A percentile compares a stretch with the other conserved stretches of the same genome.
These are phyloP conservation scores for Anthopleura xanthogrammica DNA, from an alignment of 92 coral and sea anemone genomes.

Conservation along the genomic window DNA sequence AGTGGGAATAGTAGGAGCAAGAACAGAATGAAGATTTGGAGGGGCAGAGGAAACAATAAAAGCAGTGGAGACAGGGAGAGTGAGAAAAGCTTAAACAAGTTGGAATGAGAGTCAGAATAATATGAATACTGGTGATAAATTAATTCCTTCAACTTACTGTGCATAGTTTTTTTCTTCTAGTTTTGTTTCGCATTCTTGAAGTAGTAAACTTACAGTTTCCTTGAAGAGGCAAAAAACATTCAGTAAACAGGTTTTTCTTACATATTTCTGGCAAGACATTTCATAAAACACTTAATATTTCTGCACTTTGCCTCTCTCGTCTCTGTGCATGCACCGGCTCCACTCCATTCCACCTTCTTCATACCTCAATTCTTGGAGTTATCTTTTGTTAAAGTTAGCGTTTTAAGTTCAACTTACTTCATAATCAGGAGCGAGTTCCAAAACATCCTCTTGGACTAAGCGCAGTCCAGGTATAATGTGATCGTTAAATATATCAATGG, in stretches of 20 bases:
- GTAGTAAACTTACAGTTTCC: conserved; percentile 82
- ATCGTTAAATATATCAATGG: conserved; percentile 76
- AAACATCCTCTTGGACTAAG: conserved; percentile 84
- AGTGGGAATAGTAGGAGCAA: too few relatives aligned
- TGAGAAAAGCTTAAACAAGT: too few relatives aligned
- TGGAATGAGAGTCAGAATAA: too few relatives aligned
- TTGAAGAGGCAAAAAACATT: conserved; percentile 13
- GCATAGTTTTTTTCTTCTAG: conserved; percentile 59
- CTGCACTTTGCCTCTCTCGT: neutral
- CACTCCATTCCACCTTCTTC: too few relatives aligned
- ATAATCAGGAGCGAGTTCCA: conserved; percentile 78
- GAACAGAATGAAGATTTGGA: too few relatives aligned
- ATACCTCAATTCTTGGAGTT: neutral
- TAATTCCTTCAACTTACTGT: conserved; percentile 26
- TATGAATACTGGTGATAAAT: neutral
- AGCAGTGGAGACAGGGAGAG: too few relatives aligned
- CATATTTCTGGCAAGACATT: neutral
- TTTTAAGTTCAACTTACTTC: conserved; percentile 51
- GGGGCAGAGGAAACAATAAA: too few relatives aligned
- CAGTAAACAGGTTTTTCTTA: neutral
- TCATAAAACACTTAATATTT: neutral
- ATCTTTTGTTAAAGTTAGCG: too few relatives aligned
- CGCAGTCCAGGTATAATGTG: conserved; percentile 91
- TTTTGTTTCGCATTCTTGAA: conserved; percentile 89
- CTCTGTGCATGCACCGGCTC: too few relatives aligned